Base-by-base conservation (phyloP, 2,113 vertebrate species). In the Tetraodon nigroviridis region DNA sequence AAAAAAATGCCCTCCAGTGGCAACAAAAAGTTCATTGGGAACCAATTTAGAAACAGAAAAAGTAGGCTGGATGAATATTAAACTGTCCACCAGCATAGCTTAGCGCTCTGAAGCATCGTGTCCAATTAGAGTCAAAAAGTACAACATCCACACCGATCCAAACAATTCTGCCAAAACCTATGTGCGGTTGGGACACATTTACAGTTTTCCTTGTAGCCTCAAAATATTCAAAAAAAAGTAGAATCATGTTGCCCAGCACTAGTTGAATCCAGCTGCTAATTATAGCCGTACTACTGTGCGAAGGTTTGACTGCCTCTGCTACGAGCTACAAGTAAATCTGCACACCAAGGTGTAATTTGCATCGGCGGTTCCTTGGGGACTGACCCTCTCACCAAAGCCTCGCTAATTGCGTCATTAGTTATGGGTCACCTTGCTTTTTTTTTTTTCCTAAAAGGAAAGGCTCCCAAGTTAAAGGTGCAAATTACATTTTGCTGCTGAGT, bases 171-270 rank as follows among this genome's bases (percentile, higher is more conserved):
- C 1, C 32, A 37, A 37, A 37, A 11, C 8, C 8, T 1, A 37
- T 37, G 32, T 12, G 11, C 32, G 12, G 3, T 37, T 12, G 12
- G 32, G 32, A 37, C 32, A 37, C 1, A 11, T 37, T 37, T 37
- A 11, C 8, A 37, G 32, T 12, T 1, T 8, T 37, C 12, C 44
- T 46, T 46, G n/a, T 46, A 17, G 44, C n/a, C 14, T 7, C 44
- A 37, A 13, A 46, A 46, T 46, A 16, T n/a, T 7, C 16, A n/a
- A 14, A 44, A 59, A 46, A 29, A 54, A 24, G 24, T 40, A 12
- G 48, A 48, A 10, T n/a, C 16, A 21, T 47, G 42, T 81, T 88
- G 75, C 78, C 80, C 81, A 84, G 80, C 84, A 79, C 76, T 81
- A 83, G 71, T 51, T 68, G 59, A 53, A 74, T 49, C 40, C 32